Conservation (phyloP, 2,797 vertebrate genomes). For the Hippopotamyrus pictus region DNA sequence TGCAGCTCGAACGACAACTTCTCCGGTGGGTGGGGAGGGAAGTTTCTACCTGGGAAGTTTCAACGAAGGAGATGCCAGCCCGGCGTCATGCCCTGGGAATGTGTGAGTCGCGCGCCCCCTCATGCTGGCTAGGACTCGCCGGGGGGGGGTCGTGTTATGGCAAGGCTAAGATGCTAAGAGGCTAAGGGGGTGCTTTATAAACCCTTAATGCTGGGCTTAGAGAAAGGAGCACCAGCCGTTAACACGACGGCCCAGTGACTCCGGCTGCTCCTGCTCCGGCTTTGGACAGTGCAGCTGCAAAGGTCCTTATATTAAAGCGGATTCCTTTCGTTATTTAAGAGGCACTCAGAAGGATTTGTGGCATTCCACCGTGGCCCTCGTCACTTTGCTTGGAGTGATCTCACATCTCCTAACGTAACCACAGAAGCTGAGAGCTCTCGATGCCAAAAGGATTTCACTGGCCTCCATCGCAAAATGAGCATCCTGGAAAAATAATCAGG, state of each 20-base stretch:
- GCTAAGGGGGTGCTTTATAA: neutral
- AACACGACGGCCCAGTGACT: neutral
- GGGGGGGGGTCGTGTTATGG: neutral
- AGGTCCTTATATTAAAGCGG: slow-evolving; percentile 39
- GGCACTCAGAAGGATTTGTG: slow-evolving; percentile 39
- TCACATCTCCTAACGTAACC: slow-evolving; percentile 52
- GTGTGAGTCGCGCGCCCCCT: neutral
- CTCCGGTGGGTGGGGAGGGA: neutral
- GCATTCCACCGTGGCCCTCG: slow-evolving; percentile 46
- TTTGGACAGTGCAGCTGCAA: neutral
- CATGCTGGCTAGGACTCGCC: neutral
- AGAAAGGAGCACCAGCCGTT: neutral
- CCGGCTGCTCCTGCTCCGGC: neutral
- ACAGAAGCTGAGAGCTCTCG: slow-evolving; percentile 33
- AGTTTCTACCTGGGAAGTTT: too few species aligned
- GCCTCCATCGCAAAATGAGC: slow-evolving; percentile 47
- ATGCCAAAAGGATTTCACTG: slow-evolving; percentile 43
- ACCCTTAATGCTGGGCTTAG: neutral
- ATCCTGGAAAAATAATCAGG: slow-evolving; percentile 61
- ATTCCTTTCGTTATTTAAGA: slow-evolving; percentile 37
- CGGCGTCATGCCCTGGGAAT: neutral
- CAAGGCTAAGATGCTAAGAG: neutral
- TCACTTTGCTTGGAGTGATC: slow-evolving; percentile 64
- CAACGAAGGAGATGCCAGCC: neutral
- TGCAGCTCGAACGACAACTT: neutral